Percentiles rank a stretch among this genome's conserved stretches.
Evolutionary conservation across 2,888 invertebrate genomes (phyloP).

Genomic region (Tribolium freemani): DNA sequence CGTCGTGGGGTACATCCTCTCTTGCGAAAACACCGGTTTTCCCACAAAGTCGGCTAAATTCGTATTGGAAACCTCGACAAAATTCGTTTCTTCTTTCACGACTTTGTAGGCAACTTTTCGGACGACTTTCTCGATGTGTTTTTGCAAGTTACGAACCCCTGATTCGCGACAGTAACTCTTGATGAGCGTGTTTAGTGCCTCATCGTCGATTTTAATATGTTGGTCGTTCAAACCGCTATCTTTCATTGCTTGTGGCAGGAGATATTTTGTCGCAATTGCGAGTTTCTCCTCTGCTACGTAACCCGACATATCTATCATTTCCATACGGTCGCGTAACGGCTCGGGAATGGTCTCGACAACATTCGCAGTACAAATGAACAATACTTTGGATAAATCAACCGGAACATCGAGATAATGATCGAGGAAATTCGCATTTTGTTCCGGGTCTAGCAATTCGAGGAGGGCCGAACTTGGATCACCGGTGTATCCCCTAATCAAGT

Average conservation of each 20-base stretch:
- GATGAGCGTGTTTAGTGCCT: constrained; percentile 85
- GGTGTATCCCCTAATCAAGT: constrained; percentile 84
- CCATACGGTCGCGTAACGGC: constrained; percentile 97
- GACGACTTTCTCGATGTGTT: constrained; percentile 97
- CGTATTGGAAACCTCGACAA: constrained; percentile 75
- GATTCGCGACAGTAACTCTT: constrained; percentile 96
- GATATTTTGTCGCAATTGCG: constrained; percentile 95
- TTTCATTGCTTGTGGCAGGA: constrained; percentile 92
- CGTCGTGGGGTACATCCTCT: constrained; percentile 93
- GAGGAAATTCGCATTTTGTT: constrained; percentile 97
- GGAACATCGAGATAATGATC: constrained; percentile 99
- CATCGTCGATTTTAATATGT: constrained; percentile 80
- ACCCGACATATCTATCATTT: constrained; percentile 99
- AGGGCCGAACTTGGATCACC: constrained; percentile 98
- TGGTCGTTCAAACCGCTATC: constrained; percentile 83
- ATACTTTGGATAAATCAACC: constrained; percentile 94
- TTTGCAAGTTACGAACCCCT: constrained; percentile 97
- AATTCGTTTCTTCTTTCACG: constrained; percentile 83
- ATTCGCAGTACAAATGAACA: constrained; percentile 99
- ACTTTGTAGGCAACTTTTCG: constrained; percentile 97
- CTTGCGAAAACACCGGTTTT: constrained; percentile 95
- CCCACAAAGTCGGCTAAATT: constrained; percentile 93
- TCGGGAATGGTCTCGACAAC: constrained; percentile 96
- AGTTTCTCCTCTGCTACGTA: constrained; percentile 99
- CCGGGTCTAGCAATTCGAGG: constrained; percentile 96